These are phyloP conservation scores for Bombus consobrinus DNA, from an alignment of 1,140 invertebrate species.

Conservation along the genomic window DNA sequence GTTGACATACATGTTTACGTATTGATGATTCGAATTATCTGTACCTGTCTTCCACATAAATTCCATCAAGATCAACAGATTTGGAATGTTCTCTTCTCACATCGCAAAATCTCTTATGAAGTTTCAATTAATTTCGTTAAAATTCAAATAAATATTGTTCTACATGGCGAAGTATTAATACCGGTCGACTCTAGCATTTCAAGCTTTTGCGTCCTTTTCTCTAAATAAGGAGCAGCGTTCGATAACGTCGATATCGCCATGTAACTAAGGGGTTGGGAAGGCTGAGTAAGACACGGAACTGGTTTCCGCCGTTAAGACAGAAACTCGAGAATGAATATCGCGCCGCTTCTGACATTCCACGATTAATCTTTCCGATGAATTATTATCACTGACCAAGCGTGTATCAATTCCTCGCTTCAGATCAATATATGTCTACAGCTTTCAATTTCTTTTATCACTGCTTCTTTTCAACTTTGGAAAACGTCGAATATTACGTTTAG, in stretches of 20 bases:
- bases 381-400: conserved; percentile 52
- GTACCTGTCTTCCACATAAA: too few species aligned
- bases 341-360: conserved; percentile 16
- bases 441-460: background rate
- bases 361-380: conserved; percentile 53
- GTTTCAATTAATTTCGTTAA: background rate
- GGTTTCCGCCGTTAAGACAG: conserved; percentile 12
- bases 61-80: background rate
- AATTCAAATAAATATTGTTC: conserved; percentile 31
- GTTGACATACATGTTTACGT: too few species aligned
- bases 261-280: background rate
- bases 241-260: conserved; percentile 48
- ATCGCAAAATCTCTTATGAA: too few species aligned
- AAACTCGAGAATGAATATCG: conserved; percentile 37
- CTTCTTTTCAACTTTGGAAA: background rate
- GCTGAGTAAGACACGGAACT: background rate
- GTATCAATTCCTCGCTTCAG: background rate
- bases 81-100: background rate
- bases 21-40: too few species aligned
- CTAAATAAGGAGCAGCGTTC: conserved; percentile 46
- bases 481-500: too few species aligned
- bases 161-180: conserved; percentile 55
- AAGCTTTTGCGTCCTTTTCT: conserved; percentile 46
- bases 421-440: background rate
- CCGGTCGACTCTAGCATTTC: background rate